phyloP scores from a whole-genome alignment of 1,140 invertebrate genomes.

The Drosophila dunni region DNA sequence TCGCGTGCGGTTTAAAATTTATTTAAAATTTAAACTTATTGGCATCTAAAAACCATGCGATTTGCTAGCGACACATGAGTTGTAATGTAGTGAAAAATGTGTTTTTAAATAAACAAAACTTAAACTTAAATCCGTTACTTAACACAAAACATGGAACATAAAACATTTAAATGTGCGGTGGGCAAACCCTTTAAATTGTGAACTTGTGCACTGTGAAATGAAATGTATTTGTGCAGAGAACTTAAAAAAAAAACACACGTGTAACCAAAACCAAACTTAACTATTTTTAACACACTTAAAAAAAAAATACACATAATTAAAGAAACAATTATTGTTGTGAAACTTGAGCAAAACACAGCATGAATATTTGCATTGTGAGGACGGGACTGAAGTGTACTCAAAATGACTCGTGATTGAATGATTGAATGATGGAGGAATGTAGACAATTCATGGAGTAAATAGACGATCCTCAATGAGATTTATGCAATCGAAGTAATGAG shows the following conservation, averaged over 20 bases:
- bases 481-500: slow-evolving; percentile 22
- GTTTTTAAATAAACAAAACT: neutral
- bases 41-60: slow-evolving; percentile 45
- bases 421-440: slow-evolving; percentile 25
- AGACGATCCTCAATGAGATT: slow-evolving; percentile 9
- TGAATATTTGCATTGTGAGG: slow-evolving; percentile 64
- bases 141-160: slow-evolving; percentile 74
- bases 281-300: slow-evolving; percentile 50
- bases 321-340: slow-evolving; percentile 27
- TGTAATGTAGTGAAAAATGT: slow-evolving; percentile 26
- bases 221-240: slow-evolving; percentile 45
- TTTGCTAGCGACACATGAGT: slow-evolving; percentile 38
- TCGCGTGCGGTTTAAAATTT: slow-evolving; percentile 26
- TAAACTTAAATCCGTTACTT: slow-evolving; percentile 40
- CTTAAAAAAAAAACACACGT: slow-evolving; percentile 9
- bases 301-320: slow-evolving; percentile 17
- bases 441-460: slow-evolving; percentile 26
- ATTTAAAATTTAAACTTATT: slow-evolving; percentile 1
- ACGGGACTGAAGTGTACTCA: slow-evolving; percentile 1
- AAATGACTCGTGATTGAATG: slow-evolving; percentile 32
- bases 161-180: slow-evolving; percentile 60
- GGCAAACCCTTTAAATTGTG: slow-evolving; percentile 47
- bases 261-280: slow-evolving; percentile 42
- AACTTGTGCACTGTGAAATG: slow-evolving; percentile 37
- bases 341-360: slow-evolving; percentile 80